These are phyloP conservation scores for Thermophis baileyi DNA, from an alignment of 2,113 vertebrate species.

Conservation along the genomic window DNA sequence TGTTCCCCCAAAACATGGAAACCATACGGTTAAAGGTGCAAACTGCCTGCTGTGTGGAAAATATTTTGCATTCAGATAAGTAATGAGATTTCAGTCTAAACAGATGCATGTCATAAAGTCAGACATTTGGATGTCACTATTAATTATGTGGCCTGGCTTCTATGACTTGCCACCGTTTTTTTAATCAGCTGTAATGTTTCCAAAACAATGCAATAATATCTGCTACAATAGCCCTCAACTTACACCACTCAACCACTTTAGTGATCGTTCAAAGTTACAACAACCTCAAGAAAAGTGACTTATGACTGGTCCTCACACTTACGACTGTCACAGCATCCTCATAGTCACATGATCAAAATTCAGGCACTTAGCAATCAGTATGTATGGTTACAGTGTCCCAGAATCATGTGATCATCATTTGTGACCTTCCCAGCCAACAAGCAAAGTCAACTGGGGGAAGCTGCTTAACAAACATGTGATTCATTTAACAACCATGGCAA, in stretches of 20 bases:
- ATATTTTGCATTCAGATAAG: background rate
- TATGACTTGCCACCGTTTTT: conserved; percentile 15
- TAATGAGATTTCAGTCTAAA: background rate
- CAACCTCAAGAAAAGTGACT: background rate
- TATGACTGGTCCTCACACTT: background rate
- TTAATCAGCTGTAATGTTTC: conserved; percentile 32
- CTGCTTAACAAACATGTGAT: background rate
- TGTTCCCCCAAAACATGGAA: conserved; percentile 28
- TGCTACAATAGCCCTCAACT: background rate
- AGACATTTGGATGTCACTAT: accelerated
- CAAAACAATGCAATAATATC: conserved; percentile 18
- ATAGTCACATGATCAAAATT: background rate
- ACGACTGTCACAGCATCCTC: background rate
- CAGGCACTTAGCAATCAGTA: background rate
- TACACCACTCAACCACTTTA: background rate
- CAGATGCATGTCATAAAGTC: conserved; percentile 3
- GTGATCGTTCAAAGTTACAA: background rate
- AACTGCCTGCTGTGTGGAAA: conserved; percentile 34
- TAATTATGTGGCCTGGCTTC: accelerated
- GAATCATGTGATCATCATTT: background rate
- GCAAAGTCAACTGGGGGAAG: background rate
- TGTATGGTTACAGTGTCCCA: background rate
- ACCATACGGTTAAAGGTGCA: conserved; percentile 36
- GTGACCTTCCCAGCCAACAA: background rate
- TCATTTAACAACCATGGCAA: background rate